phyloP scores from a whole-genome alignment of 1,140 invertebrate species.

The Drosophila melanica region DNA sequence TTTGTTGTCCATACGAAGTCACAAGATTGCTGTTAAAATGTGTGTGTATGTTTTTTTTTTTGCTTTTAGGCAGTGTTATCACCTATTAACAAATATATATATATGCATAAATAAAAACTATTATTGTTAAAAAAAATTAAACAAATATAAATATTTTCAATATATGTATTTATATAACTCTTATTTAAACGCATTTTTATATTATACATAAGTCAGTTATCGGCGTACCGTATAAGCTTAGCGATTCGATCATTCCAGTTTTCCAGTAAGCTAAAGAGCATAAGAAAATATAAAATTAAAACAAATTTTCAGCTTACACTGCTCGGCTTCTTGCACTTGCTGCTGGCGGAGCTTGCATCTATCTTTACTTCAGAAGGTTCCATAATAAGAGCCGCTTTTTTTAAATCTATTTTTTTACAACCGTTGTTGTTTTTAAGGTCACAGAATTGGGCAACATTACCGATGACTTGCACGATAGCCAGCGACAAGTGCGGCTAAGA shows the following conservation, averaged over 20 bases:
- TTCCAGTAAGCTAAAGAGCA: neutral
- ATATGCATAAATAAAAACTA: slow-evolving; percentile 18
- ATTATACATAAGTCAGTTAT: neutral
- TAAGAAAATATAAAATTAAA: neutral
- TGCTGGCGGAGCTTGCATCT: neutral
- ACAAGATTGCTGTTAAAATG: slow-evolving; percentile 25
- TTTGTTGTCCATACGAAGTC: slow-evolving; percentile 8
- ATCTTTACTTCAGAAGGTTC: no score
- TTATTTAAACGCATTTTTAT: neutral
- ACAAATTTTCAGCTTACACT: neutral
- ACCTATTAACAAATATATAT: slow-evolving; percentile 13
- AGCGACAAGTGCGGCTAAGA: slow-evolving; percentile 35
- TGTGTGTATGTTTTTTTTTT: slow-evolving; percentile 13
- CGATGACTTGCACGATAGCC: slow-evolving; percentile 47
- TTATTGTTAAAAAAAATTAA: slow-evolving; percentile 7
- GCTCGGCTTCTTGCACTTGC: neutral
- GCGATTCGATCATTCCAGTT: neutral
- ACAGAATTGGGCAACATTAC: slow-evolving; percentile 44
- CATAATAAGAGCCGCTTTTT: neutral
- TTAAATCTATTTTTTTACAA: neutral
- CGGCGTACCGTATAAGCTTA: neutral
- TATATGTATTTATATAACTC: slow-evolving; percentile 8
- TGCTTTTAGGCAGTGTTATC: slow-evolving; percentile 22
- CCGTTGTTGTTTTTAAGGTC: slow-evolving; percentile 5
- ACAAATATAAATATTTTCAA: slow-evolving; percentile 22